Conservation (phyloP, 2,888 invertebrate genomes). For the Yponomeuta sedellus region DNA sequence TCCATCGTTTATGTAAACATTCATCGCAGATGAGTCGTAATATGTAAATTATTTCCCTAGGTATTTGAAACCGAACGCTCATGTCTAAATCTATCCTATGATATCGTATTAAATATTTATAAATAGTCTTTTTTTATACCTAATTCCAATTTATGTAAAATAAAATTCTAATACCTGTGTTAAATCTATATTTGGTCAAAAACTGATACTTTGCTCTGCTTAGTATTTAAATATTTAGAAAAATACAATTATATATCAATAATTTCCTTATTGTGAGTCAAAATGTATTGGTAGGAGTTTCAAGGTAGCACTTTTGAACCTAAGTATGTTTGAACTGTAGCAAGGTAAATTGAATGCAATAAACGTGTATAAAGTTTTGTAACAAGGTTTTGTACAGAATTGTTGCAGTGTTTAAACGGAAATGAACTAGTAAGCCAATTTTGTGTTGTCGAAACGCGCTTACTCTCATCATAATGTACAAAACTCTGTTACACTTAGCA, state of each 20-base stretch:
- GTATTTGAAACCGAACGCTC: slow-evolving; percentile 48
- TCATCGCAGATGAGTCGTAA: slow-evolving; percentile 56
- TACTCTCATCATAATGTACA: slow-evolving; percentile 27
- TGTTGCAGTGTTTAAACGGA: background rate
- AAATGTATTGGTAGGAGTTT: slow-evolving; percentile 30
- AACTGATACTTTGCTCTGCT: slow-evolving; percentile 2
- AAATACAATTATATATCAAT: background rate
- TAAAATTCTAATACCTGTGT: slow-evolving; percentile 4
- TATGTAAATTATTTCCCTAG: slow-evolving; percentile 62
- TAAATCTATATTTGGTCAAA: slow-evolving; percentile 4
- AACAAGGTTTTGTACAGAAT: slow-evolving; percentile 38
- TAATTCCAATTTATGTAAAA: slow-evolving; percentile 23
- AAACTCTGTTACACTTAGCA: slow-evolving; percentile 39
- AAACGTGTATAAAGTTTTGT: slow-evolving; percentile 47
- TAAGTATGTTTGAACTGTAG: slow-evolving; percentile 49
- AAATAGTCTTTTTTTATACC: slow-evolving; percentile 6
- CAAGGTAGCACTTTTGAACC: slow-evolving; percentile 63
- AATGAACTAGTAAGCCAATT: slow-evolving; percentile 3
- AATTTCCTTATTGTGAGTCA: background rate
- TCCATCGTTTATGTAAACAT: slow-evolving; percentile 52
- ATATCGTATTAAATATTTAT: slow-evolving; percentile 29
- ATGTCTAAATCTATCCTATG: slow-evolving; percentile 47
- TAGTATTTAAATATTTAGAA: slow-evolving; percentile 4
- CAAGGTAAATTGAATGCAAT: slow-evolving; percentile 65
- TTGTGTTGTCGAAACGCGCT: background rate